Base-by-base conservation (phyloP, 2,888 invertebrate genomes). In the Agriopis leucophaearia region DNA sequence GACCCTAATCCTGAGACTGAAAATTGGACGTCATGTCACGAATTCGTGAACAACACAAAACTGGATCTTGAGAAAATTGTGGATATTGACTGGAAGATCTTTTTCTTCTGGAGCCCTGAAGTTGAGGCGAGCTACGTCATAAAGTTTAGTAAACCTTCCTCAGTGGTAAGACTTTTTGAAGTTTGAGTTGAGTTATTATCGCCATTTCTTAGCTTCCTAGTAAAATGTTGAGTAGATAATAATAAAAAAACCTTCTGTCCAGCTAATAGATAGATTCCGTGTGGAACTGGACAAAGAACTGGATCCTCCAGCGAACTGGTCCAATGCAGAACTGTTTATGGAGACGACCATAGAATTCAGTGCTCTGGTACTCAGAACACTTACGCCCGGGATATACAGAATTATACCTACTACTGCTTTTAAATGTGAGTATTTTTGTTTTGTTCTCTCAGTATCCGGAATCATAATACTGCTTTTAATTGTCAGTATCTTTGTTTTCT, bases 81-180 rank as follows among this genome's bases (percentile, higher is more conserved):
- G 0, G 81, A 87, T 50, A 71, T 86, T 0, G 86, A 89, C 40
- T 91, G 91, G 91, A 83, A 80, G 63, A 86, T 88, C 40, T 90
- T 89, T 55, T 91, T 83, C 69, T 86, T 84, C 44, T 91, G 90
- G 89, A 84, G 78, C 55, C 71, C 74, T 27, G 71, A 78, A 0
- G 70, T 69, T 1, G 86, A 87, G 35, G 70, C 76, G 0, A 80
- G 76, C 2, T 87, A 87, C 60, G 77, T 79, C 15, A 73, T 89
- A 0, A 82, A 74, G 64, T 91, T 89, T 66, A 84, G 81, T 51
- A 48, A 76, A 2, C 82, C 90, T 0, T 71, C 81, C 1, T 66
- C 76, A 12, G 47, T 73, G 77, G 91, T 90, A 63, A 69, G 87
- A 81, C 45, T 52, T 55, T 52, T 52, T 47, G 16, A n/a, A 15